phyloP scores from a whole-genome alignment of 1,140 invertebrate species.

The Spodoptera frugiperda region DNA sequence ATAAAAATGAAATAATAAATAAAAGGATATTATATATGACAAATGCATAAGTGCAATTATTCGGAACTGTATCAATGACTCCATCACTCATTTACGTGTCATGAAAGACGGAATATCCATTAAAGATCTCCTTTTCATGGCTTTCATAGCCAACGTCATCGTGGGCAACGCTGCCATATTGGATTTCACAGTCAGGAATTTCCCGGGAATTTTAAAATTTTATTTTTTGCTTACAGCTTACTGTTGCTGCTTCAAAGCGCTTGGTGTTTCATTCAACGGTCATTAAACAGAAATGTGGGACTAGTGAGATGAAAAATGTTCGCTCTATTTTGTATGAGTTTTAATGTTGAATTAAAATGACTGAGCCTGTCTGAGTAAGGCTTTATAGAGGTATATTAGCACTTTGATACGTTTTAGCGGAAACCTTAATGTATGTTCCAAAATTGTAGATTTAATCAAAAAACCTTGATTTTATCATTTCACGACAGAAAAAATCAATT shows the following conservation, averaged over 20 bases:
- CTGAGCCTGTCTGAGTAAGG: conserved; percentile 2
- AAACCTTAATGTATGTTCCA: neutral
- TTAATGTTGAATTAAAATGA: conserved; percentile 20
- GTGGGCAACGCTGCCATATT: conserved; percentile 49
- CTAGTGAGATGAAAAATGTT: conserved; percentile 40
- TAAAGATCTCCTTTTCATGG: conserved; percentile 63
- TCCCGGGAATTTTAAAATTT: conserved; percentile 51
- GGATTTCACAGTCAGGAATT: conserved; percentile 52
- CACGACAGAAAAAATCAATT: too few species aligned
- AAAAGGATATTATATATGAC: too few species aligned
- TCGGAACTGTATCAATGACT: neutral
- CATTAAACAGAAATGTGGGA: conserved; percentile 44
- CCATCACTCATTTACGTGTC: conserved; percentile 58
- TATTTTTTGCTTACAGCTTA: conserved; percentile 48
- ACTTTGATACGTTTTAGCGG: neutral
- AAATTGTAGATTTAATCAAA: too few species aligned
- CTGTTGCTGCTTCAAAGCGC: conserved; percentile 39
- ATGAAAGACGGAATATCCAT: conserved; percentile 59
- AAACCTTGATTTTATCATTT: too few species aligned
- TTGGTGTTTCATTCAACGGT: conserved; percentile 42
- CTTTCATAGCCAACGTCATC: conserved; percentile 48
- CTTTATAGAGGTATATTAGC: neutral
- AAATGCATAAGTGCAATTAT: too few species aligned
- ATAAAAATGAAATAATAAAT: too few species aligned
- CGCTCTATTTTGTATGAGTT: conserved; percentile 29